These are phyloP conservation scores for Riparia riparia DNA, from an alignment of 2,113 vertebrate species.

Conservation along the genomic window DNA sequence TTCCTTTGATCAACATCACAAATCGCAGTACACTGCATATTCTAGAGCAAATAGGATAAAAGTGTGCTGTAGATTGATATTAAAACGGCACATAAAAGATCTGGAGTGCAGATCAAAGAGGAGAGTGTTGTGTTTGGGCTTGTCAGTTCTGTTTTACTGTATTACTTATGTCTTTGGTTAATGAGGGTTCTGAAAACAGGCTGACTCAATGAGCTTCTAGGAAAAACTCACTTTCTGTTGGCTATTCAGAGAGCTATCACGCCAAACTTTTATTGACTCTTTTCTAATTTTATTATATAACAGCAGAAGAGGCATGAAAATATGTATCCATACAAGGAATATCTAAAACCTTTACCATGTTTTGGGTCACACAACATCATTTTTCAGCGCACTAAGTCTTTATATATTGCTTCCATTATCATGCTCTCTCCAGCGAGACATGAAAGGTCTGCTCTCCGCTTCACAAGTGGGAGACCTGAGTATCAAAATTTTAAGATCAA, in stretches of 20 bases:
- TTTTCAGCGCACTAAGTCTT: neutral
- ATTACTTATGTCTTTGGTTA: neutral
- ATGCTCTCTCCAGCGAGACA: neutral
- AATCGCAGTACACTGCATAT: neutral
- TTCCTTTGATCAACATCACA: conserved; percentile 55
- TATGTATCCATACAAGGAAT: neutral
- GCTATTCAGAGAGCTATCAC: neutral
- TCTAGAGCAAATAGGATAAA: neutral
- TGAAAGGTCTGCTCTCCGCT: neutral
- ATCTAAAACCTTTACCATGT: neutral
- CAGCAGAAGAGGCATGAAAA: neutral
- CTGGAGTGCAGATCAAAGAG: conserved; percentile 17
- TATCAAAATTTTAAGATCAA: neutral
- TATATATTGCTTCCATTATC: neutral
- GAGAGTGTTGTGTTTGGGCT: neutral
- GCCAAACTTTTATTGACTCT: neutral
- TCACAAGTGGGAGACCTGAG: neutral
- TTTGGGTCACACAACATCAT: neutral
- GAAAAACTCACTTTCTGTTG: neutral
- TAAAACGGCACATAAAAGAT: conserved; percentile 20
- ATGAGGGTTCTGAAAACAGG: neutral
- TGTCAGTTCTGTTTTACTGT: neutral
- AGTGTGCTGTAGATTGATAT: neutral
- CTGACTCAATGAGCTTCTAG: neutral
- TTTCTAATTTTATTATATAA: neutral